Evolutionary conservation across 2,113 vertebrate genomes (phyloP), one percentile per base, ranked within the genome.

Genomic region (Leptocoma aspasia): DNA sequence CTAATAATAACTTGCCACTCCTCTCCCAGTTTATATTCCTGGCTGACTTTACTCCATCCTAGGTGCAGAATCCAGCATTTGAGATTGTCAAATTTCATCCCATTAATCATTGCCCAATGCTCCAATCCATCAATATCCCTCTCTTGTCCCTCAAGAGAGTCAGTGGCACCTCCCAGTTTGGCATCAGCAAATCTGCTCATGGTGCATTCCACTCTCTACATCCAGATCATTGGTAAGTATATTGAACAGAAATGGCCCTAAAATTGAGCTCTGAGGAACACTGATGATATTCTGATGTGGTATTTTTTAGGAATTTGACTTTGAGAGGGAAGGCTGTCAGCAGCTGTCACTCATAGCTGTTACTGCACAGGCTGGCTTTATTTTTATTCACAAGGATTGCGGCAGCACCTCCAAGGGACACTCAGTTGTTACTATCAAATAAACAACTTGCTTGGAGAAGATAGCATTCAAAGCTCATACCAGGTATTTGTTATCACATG

Each of bases 401-500:
- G 72, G 23, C 18, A 72, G 39, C 33, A 59, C 59, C 20, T 93
- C 26, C 23, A 61, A 65, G 39, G 31, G 35, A 50, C 13, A 44
- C 31, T 59, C 15, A 7, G 11, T 33, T 60, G 23, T 33, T 78
- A 11, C 5, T 39, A 31, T 47, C 24, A 93, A 70, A 53, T 65
- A 57, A 82, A 42, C 7, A 91, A 41, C 16, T 64, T 75, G 52
- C 37, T 73, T 81, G 50, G 9, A 86, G 77, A 71, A 75, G 65
- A 66, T 0, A n/a, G 27, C 23, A 44, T 75, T 75, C 47, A 75
- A 42, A 86, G 11, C 22, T 33, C 31, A 33, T 9, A 19, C 3
- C 30, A 71, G 18, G 4, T 81, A 50, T 64, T 91, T 84, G 22
- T 59, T 60, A 82, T 23, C 0, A 0, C 23, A 18, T 4, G 11